Evolutionary conservation across 1,140 invertebrate species (phyloP).

Genomic region (Eulimnadia texana): DNA sequence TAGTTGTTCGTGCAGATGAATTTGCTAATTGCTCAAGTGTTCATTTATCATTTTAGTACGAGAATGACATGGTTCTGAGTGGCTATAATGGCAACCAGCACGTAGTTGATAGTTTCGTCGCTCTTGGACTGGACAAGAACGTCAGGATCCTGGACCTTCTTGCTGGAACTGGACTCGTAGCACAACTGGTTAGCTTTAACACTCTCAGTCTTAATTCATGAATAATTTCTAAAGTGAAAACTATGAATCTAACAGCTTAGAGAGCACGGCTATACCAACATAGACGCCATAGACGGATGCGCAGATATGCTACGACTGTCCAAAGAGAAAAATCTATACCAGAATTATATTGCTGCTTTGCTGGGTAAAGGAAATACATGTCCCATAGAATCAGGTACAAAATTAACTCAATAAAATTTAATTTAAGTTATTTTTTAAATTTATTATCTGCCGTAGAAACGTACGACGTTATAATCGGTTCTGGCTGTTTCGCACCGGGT

Average conservation of each 20-base stretch:
- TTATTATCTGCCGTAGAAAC: constrained; percentile 6
- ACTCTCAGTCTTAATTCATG: not conserved
- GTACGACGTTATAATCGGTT: constrained; percentile 20
- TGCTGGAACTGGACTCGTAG: constrained; percentile 14
- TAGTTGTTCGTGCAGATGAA: not conserved
- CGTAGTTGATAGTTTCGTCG: constrained; percentile 9
- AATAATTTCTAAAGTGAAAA: not conserved
- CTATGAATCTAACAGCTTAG: not conserved
- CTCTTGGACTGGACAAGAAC: constrained; percentile 4
- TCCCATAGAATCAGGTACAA: constrained; percentile 16
- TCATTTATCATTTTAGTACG: constrained; percentile 14
- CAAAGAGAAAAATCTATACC: constrained; percentile 17
- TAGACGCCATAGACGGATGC: constrained; percentile 20
- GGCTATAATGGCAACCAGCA: constrained; percentile 1
- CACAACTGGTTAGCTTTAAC: constrained; percentile 8
- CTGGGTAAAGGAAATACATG: constrained; percentile 4
- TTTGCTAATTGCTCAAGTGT: not conserved
- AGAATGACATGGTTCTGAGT: constrained; percentile 13
- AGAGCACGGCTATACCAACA: constrained; percentile 18
- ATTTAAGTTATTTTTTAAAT: not conserved
- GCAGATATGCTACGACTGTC: constrained; percentile 18
- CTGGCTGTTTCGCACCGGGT: constrained; percentile 19
- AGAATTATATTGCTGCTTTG: constrained; percentile 14
- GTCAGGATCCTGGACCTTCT: constrained; percentile 13
- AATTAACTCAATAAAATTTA: not conserved